Percentiles rank a stretch among this genome's conserved stretches.
phyloP scores from a whole-genome alignment of 2,888 invertebrate genomes.

The Drosophila stalkeri region DNA sequence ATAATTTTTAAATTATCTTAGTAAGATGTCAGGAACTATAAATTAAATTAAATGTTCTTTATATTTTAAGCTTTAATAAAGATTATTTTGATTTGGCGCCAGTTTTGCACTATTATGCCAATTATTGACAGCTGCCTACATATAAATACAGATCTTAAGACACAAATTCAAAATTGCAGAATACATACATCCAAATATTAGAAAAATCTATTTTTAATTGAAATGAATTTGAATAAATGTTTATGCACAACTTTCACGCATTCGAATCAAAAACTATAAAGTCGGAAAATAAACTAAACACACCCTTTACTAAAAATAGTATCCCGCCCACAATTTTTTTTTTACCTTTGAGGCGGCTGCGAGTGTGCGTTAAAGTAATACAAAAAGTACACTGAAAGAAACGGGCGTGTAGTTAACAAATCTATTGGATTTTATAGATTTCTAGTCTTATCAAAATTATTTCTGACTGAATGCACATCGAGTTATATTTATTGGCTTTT shows the following conservation, averaged over 20 bases:
- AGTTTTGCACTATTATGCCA: neutral
- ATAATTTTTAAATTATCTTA: neutral
- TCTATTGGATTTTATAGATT: neutral
- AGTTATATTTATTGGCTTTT: too few species aligned
- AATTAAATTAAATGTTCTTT: constrained; percentile 15
- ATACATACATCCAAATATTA: neutral
- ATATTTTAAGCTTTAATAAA: neutral
- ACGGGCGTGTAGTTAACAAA: neutral
- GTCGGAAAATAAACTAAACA: constrained; percentile 66
- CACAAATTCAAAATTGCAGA: constrained; percentile 1
- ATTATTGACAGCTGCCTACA: neutral
- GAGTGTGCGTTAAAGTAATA: constrained; percentile 13
- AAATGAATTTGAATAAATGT: constrained; percentile 49
- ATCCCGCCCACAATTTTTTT: constrained; percentile 20
- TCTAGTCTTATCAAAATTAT: neutral
- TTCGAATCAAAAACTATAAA: constrained; percentile 61
- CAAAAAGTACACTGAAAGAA: constrained; percentile 11
- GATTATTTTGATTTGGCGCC: constrained; percentile 5
- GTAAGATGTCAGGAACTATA: neutral
- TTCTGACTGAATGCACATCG: too few species aligned
- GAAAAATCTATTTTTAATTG: constrained; percentile 34
- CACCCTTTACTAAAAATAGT: constrained; percentile 77
- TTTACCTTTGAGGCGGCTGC: constrained; percentile 10
- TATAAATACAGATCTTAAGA: neutral
- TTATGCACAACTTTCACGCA: constrained; percentile 64